Percentiles rank a stretch among this genome's conserved stretches.
phyloP scores from a whole-genome alignment of 2,888 invertebrate species.

The Himalopsyche tibetana region DNA sequence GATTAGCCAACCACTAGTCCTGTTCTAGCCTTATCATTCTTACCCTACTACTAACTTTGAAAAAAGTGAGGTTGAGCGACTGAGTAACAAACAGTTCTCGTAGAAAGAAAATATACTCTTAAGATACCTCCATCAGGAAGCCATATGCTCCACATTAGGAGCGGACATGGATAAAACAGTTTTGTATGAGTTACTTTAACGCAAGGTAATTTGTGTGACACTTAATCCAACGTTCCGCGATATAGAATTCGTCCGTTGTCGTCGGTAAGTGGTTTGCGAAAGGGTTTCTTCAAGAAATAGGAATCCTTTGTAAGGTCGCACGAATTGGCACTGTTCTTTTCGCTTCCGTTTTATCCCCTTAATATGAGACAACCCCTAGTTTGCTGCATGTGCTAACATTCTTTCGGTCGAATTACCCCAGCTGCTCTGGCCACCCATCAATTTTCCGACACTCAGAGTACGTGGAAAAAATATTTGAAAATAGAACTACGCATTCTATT shows the following conservation, averaged over 20 bases:
- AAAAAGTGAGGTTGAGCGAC: no score
- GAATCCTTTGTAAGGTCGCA: conserved; percentile 5
- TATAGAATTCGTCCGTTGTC: not conserved
- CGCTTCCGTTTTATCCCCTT: not conserved
- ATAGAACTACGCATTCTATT: not conserved
- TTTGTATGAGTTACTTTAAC: no score
- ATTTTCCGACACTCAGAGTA: not conserved
- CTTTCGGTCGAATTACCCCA: not conserved
- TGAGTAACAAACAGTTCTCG: no score
- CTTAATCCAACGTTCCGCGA: not conserved
- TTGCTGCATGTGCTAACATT: not conserved
- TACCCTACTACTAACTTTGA: no score
- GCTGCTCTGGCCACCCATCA: not conserved
- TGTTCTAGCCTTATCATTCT: no score
- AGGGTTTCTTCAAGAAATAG: not conserved
- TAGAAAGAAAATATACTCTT: no score
- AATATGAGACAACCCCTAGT: not conserved
- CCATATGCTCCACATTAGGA: no score
- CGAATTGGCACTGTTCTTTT: not conserved
- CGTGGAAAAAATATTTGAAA: conserved; percentile 17
- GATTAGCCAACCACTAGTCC: no score
- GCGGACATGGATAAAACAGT: no score
- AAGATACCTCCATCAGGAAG: no score
- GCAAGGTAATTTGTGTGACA: no score
- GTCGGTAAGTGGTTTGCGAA: not conserved